Evolutionary conservation across 2,797 vertebrate species (phyloP).

Genomic region (Cirrhinus molitorella): DNA sequence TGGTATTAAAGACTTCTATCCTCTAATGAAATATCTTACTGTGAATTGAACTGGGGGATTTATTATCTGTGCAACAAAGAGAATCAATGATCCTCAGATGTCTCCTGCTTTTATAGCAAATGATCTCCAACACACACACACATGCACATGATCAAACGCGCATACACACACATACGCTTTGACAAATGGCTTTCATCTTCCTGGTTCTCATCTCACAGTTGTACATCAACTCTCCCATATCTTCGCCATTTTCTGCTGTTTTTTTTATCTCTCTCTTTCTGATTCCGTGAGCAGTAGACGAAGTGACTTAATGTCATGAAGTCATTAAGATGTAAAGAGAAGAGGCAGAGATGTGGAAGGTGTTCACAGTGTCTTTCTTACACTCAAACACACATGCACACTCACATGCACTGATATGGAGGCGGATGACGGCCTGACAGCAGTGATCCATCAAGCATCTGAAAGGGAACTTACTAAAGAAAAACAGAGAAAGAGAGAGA

Average conservation of each 20-base stretch:
- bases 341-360: slow-evolving; percentile 11
- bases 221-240: slow-evolving; percentile 28
- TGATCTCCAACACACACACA: slow-evolving; percentile 38
- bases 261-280: slow-evolving; percentile 3
- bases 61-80: slow-evolving; percentile 55
- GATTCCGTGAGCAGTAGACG: not conserved
- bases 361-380: slow-evolving; percentile 7
- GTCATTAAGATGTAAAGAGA: slow-evolving; percentile 14
- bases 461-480: slow-evolving; percentile 7
- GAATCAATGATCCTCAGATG: slow-evolving; percentile 52
- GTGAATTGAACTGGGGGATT: slow-evolving; percentile 37
- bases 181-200: slow-evolving; percentile 50
- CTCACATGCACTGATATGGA: slow-evolving; percentile 37
- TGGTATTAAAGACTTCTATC: slow-evolving; percentile 43
- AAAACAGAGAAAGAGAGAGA: slow-evolving; percentile 16
- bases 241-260: slow-evolving; percentile 18
- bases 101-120: slow-evolving; percentile 49
- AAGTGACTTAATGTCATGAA: slow-evolving; percentile 29
- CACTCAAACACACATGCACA: slow-evolving; percentile 17
- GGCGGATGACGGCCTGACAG: slow-evolving; percentile 48
- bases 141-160: slow-evolving; percentile 37
- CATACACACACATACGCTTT: slow-evolving; percentile 14
- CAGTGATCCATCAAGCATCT: slow-evolving; percentile 52
- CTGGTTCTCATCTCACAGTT: slow-evolving; percentile 33
- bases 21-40: slow-evolving; percentile 48